A percentile compares a stretch with the other conserved stretches of the same genome.
These are phyloP conservation scores for Cydia fagiglandana DNA, from an alignment of 1,140 invertebrate genomes.

Conservation along the genomic window DNA sequence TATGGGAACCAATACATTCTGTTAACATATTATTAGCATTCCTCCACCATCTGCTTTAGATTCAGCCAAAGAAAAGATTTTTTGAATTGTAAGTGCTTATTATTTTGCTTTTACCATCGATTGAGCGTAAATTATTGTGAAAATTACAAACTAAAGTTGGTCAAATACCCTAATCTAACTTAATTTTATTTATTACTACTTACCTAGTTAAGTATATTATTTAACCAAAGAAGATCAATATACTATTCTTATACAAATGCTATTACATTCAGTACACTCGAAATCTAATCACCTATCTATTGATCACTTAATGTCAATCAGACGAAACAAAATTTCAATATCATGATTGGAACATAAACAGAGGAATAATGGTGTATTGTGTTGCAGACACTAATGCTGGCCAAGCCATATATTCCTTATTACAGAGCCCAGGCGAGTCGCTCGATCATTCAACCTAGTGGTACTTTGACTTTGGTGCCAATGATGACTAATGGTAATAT, in stretches of 20 bases:
- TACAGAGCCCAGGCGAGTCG: neutral
- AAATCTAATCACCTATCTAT: slow-evolving; percentile 50
- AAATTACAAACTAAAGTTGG: neutral
- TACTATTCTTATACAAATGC: neutral
- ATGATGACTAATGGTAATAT: neutral
- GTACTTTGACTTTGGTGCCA: neutral
- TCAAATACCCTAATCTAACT: neutral
- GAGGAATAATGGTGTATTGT: slow-evolving; percentile 67
- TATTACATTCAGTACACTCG: neutral
- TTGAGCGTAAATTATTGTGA: neutral
- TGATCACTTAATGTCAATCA: slow-evolving; percentile 64
- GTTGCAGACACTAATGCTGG: slow-evolving; percentile 58
- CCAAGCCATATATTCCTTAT: neutral
- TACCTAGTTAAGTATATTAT: too few relatives aligned
- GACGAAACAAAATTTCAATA: slow-evolving; percentile 56
- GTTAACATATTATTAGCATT: slow-evolving; percentile 71
- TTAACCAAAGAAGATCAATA: neutral
- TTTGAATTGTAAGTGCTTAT: slow-evolving; percentile 29
- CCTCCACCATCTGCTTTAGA: slow-evolving; percentile 45
- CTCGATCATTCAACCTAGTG: neutral
- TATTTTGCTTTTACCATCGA: neutral
- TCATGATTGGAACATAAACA: slow-evolving; percentile 57
- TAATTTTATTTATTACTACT: too few relatives aligned
- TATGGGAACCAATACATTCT: slow-evolving; percentile 71
- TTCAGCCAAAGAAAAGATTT: slow-evolving; percentile 39